phyloP scores from a whole-genome alignment of 2,113 vertebrate genomes.

The Protobothrops flavoviridis region DNA sequence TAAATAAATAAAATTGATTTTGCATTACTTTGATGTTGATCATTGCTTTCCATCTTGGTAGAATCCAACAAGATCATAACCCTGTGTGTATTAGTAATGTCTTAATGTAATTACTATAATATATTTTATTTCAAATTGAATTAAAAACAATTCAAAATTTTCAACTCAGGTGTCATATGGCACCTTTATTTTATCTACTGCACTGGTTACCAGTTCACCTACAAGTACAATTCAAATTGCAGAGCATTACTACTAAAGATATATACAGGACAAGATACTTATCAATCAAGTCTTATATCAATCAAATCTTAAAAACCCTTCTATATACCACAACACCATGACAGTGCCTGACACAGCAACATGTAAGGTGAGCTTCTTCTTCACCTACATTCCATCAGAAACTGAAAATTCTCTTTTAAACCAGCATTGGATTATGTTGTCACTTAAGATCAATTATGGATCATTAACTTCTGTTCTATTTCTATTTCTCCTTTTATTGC shows the following conservation, averaged over 20 bases:
- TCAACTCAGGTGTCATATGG: background rate
- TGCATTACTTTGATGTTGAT: background rate
- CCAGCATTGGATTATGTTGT: background rate
- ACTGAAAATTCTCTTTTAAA: background rate
- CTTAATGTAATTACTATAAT: background rate
- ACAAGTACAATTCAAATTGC: background rate
- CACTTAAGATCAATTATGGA: background rate
- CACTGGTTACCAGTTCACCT: background rate
- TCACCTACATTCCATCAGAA: background rate
- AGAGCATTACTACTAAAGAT: background rate
- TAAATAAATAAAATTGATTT: background rate
- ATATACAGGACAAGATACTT: background rate
- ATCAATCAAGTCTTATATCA: background rate
- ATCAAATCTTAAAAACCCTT: background rate
- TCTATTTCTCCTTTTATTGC: background rate
- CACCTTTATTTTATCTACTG: background rate
- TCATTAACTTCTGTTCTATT: background rate
- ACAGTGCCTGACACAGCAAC: background rate
- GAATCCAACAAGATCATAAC: background rate
- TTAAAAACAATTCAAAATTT: background rate
- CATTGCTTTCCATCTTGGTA: background rate
- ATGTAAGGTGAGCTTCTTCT: background rate
- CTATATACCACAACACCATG: background rate
- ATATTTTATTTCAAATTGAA: background rate
- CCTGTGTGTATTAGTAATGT: background rate